phyloP scores from a whole-genome alignment of 2,888 invertebrate genomes.

The Athalia rosae region DNA sequence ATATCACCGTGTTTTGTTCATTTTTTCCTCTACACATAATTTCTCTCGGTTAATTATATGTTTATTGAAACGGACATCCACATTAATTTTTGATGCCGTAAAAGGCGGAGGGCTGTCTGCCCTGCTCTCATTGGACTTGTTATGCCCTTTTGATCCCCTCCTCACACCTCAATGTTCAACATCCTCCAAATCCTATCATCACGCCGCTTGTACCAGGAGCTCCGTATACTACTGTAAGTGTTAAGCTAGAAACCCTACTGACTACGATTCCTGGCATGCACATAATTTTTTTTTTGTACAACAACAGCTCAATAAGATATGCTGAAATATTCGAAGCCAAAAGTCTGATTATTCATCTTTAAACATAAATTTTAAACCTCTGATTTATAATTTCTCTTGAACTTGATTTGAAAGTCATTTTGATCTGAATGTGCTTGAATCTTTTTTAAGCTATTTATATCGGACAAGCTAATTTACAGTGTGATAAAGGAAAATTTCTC shows the following conservation, averaged over 20 bases:
- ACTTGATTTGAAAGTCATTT: not conserved
- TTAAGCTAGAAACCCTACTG: constrained; percentile 56
- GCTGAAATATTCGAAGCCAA: too few relatives aligned
- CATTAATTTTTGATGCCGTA: constrained; percentile 7
- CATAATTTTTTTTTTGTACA: too few relatives aligned
- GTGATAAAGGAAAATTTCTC: not conserved
- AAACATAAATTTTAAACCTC: constrained; percentile 39
- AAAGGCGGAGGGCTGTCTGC: constrained; percentile 72
- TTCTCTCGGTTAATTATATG: too few relatives aligned
- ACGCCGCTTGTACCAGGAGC: constrained; percentile 71
- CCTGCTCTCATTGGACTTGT: constrained; percentile 71
- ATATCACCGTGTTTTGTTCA: too few relatives aligned
- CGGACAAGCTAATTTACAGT: too few relatives aligned
- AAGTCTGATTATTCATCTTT: too few relatives aligned
- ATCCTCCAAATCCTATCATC: constrained; percentile 72
- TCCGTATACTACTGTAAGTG: constrained; percentile 72
- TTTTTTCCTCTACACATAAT: constrained; percentile 15
- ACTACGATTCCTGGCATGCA: constrained; percentile 32
- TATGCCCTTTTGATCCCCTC: constrained; percentile 72
- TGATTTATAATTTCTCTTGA: not conserved
- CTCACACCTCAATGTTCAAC: constrained; percentile 71
- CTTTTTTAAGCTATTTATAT: too few relatives aligned
- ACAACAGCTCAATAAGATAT: too few relatives aligned
- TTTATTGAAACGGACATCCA: not conserved
- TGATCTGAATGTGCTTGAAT: too few relatives aligned